Percentiles rank a stretch among this genome's conserved stretches.
These are phyloP conservation scores for Anoplius nigerrimus DNA, from an alignment of 2,888 invertebrate genomes.

Conservation along the genomic window DNA sequence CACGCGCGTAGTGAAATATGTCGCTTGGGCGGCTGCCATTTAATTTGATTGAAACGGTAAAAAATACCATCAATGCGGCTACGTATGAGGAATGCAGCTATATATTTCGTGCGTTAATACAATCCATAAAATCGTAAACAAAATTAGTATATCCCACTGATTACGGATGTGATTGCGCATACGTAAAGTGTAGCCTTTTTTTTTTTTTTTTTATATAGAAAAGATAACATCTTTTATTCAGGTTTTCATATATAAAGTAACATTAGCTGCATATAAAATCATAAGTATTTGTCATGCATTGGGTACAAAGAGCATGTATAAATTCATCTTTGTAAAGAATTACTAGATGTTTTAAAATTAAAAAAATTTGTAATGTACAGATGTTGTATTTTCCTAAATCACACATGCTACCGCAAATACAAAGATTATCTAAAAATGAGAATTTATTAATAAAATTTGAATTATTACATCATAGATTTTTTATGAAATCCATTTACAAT, in stretches of 20 bases:
- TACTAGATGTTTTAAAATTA: slow-evolving; percentile 18
- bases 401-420: slow-evolving; percentile 21
- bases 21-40: too few relatives aligned
- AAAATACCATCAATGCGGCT: too few relatives aligned
- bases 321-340: slow-evolving; percentile 8
- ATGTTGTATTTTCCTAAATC: slow-evolving; percentile 28
- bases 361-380: slow-evolving; percentile 23
- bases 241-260: slow-evolving; percentile 50
- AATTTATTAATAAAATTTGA: slow-evolving; percentile 33
- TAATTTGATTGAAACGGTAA: too few relatives aligned
- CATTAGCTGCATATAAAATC: slow-evolving; percentile 24
- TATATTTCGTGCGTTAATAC: too few relatives aligned
- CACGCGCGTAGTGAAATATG: too few relatives aligned
- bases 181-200: too few relatives aligned
- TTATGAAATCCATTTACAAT: slow-evolving; percentile 28
- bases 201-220: slow-evolving; percentile 36
- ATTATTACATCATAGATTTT: slow-evolving; percentile 34
- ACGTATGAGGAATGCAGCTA: too few relatives aligned
- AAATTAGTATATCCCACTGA: too few relatives aligned
- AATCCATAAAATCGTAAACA: too few relatives aligned
- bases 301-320: background rate
- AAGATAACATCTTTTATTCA: slow-evolving; percentile 52
- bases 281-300: slow-evolving; percentile 18
- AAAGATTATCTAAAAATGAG: slow-evolving; percentile 34
- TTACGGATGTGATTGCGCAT: too few relatives aligned